phyloP scores from a whole-genome alignment of 2,888 invertebrate species.

The Ctena decussata region DNA sequence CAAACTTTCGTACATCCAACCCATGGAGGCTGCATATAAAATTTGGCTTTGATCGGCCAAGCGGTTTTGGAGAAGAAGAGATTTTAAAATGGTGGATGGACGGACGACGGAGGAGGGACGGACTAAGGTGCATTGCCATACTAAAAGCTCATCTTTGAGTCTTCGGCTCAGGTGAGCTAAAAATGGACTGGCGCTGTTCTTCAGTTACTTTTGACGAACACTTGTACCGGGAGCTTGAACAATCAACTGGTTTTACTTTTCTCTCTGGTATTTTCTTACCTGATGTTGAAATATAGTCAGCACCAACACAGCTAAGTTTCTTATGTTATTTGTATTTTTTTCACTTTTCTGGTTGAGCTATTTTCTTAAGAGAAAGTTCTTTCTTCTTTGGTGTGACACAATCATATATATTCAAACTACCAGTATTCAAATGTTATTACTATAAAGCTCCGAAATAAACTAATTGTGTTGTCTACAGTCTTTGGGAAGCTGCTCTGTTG shows the following conservation, averaged over 20 bases:
- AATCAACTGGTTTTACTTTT: not conserved
- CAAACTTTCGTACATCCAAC: no score
- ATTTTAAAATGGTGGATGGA: no score
- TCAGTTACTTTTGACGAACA: not conserved
- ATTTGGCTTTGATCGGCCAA: no score
- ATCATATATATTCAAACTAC: not conserved
- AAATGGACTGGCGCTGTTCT: constrained; percentile 2
- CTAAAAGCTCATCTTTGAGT: no score
- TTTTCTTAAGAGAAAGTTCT: constrained; percentile 1
- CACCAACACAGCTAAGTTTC: not conserved
- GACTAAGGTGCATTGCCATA: no score
- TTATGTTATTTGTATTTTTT: constrained; percentile 8
- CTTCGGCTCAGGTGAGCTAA: no score
- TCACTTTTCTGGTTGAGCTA: not conserved
- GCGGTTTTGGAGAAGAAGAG: no score
- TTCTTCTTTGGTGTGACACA: not conserved
- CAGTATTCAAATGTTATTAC: not conserved
- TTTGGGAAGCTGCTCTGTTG: not conserved
- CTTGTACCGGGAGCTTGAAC: not conserved
- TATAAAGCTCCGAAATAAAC: not conserved
- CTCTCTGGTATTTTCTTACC: not conserved
- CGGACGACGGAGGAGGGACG: no score
- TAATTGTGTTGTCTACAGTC: not conserved
- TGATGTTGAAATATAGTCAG: not conserved
- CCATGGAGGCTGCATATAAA: no score